phyloP scores from a whole-genome alignment of 2,113 vertebrate genomes.

The Litocranius walleri region DNA sequence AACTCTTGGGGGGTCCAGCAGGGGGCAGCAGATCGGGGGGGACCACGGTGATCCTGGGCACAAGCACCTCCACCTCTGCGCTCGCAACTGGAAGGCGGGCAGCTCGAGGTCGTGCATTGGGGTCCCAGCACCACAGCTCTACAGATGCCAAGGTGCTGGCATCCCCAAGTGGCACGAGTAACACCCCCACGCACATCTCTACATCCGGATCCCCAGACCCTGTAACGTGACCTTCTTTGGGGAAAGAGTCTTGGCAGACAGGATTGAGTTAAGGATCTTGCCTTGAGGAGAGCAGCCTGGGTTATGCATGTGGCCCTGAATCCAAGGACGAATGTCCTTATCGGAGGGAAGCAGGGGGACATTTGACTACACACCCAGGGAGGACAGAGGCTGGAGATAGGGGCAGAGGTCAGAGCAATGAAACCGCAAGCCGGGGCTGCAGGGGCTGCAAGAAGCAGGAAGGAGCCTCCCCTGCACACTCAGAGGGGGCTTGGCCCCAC shows the following conservation, averaged over 20 bases:
- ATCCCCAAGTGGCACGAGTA: not conserved
- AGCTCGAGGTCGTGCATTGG: rapidly evolving
- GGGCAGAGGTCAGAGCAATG: not conserved
- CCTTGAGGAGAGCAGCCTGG: not conserved
- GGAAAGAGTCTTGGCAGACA: not conserved
- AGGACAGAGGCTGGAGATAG: not conserved
- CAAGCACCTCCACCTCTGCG: rapidly evolving
- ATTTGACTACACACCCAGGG: not conserved
- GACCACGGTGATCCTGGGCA: rapidly evolving
- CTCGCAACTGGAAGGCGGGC: not conserved
- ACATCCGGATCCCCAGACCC: not conserved
- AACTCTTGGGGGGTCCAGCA: not conserved
- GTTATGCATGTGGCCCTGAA: not conserved
- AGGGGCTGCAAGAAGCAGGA: not conserved
- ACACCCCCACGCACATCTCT: rapidly evolving
- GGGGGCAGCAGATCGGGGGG: not conserved
- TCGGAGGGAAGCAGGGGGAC: not conserved
- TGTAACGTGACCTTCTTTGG: not conserved
- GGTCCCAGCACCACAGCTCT: not conserved
- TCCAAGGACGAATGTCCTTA: not conserved
- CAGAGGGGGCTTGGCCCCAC: not conserved
- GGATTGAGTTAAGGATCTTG: not conserved
- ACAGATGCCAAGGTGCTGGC: not conserved
- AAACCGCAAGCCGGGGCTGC: rapidly evolving
- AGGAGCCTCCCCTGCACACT: not conserved